A percentile compares a stretch with the other conserved stretches of the same genome.
Evolutionary conservation across 2,113 vertebrate genomes (phyloP).

Genomic region (Ceyx margarethae): DNA sequence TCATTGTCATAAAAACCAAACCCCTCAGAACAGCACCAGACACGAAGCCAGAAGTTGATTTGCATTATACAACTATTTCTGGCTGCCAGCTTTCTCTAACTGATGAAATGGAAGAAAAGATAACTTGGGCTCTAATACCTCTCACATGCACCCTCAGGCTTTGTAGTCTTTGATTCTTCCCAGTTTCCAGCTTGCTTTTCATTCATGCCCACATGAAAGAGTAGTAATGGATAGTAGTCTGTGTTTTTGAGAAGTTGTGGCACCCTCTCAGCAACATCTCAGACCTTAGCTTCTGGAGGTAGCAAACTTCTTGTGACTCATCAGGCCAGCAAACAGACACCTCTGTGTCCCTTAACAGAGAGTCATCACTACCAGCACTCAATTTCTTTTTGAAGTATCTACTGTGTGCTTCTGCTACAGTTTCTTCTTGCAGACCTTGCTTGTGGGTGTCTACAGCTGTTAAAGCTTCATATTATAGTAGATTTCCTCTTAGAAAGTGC

Average conservation of each 20-base stretch:
- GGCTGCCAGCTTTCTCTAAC: background rate
- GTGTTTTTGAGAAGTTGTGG: background rate
- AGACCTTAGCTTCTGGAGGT: background rate
- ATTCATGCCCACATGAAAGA: background rate
- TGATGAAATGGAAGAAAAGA: background rate
- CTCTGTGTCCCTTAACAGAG: background rate
- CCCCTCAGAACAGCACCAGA: background rate
- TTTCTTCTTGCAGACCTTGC: background rate
- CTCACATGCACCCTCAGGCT: background rate
- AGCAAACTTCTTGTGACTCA: background rate
- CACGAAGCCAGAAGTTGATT: background rate
- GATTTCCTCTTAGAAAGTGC: background rate
- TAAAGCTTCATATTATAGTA: background rate
- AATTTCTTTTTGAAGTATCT: background rate
- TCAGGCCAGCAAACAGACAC: background rate
- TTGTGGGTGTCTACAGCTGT: background rate
- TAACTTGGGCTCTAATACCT: background rate
- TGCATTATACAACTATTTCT: background rate
- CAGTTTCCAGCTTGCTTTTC: background rate
- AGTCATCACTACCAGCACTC: background rate
- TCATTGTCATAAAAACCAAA: background rate
- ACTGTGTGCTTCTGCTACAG: background rate
- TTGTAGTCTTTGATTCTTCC: background rate
- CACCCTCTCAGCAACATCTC: background rate
- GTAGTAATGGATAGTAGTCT: background rate